Evolutionary conservation across 2,888 invertebrate genomes (phyloP).

Genomic region (Stramonita haemastoma): DNA sequence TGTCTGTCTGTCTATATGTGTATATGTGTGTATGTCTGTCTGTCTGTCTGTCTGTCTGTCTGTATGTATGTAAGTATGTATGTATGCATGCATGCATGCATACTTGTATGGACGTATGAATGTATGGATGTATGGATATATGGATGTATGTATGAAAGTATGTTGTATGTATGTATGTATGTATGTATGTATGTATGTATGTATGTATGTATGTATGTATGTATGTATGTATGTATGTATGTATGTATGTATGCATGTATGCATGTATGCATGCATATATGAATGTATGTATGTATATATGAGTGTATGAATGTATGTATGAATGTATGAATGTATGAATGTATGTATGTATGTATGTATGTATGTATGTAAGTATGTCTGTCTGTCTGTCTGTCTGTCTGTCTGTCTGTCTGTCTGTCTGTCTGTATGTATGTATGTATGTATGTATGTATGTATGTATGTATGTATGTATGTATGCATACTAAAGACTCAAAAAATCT

Average conservation of each 20-base stretch:
- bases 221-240: no score
- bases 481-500: not conserved
- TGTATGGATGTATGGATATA: not conserved
- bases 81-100: no score
- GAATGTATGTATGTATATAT: not conserved
- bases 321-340: not conserved
- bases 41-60: no score
- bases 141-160: not conserved
- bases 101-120: no score
- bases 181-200: no score
- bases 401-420: not conserved
- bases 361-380: not conserved
- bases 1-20: no score
- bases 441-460: not conserved
- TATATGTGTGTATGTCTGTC: no score
- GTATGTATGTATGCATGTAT: no score
- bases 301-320: not conserved
- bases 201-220: no score
- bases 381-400: not conserved
- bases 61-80: no score
- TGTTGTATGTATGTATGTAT: not conserved
- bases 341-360: not conserved
- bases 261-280: not conserved
- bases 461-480: constrained; percentile 7
- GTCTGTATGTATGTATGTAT: constrained; percentile 22